phyloP scores from a whole-genome alignment of 2,797 vertebrate genomes.

The Threskiornis aethiopicus region DNA sequence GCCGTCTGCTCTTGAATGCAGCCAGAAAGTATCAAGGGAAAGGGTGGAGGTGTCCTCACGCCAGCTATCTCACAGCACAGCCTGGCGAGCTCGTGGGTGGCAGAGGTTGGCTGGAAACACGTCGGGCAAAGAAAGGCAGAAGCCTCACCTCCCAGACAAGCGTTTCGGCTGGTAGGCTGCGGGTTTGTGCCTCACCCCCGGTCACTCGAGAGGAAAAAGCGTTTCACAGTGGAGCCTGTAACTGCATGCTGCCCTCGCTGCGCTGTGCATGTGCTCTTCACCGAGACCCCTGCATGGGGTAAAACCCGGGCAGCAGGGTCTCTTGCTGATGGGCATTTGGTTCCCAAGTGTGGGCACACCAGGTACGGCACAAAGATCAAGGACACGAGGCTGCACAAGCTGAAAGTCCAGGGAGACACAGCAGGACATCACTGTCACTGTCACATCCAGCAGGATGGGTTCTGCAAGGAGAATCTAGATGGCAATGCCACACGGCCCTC shows the following conservation, averaged over 20 bases:
- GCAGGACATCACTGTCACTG: neutral
- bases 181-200: neutral
- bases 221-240: fast-evolving
- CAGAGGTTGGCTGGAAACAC: neutral
- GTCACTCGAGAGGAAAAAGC: neutral
- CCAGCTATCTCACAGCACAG: neutral
- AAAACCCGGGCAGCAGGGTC: neutral
- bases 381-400: neutral
- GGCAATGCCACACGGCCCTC: neutral
- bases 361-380: neutral
- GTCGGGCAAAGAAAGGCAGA: neutral
- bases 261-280: fast-evolving
- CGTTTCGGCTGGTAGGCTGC: fast-evolving
- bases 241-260: neutral
- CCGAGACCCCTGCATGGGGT: fast-evolving
- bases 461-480: too few species aligned
- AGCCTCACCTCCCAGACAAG: neutral
- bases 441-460: neutral
- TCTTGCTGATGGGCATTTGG: neutral
- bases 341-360: neutral
- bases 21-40: neutral
- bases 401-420: too few species aligned
- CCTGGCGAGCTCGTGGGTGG: fast-evolving
- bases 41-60: neutral
- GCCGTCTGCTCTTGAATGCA: neutral